Evolutionary conservation across 2,113 vertebrate species (phyloP).

Genomic region (Mormyrus iriodes): DNA sequence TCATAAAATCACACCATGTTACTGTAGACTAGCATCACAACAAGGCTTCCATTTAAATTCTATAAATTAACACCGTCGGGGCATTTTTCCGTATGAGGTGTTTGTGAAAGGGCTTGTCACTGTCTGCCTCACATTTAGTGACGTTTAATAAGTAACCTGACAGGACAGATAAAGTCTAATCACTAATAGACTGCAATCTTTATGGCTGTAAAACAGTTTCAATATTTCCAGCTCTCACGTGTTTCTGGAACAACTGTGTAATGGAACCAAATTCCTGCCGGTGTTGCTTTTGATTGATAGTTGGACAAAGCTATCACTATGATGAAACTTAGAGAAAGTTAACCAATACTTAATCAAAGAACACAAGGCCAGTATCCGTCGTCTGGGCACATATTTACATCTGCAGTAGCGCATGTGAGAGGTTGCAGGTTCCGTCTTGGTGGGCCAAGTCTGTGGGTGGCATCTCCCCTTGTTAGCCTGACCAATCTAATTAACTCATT

Average conservation of each 20-base stretch:
- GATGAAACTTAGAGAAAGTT: neutral
- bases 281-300: neutral
- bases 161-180: neutral
- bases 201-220: conserved; percentile 3
- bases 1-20: neutral
- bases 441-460: neutral
- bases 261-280: neutral
- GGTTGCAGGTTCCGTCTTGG: neutral
- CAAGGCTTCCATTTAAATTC: neutral
- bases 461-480: neutral
- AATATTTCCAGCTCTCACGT: neutral
- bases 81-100: neutral
- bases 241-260: neutral
- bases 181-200: neutral
- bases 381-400: neutral
- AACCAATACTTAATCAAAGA: neutral
- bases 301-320: neutral
- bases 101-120: neutral
- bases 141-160: conserved; percentile 16
- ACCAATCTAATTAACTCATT: neutral
- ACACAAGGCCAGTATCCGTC: neutral
- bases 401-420: neutral
- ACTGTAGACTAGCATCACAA: neutral
- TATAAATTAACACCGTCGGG: neutral
- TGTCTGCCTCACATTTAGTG: neutral